Base-by-base conservation (phyloP, 2,113 vertebrate species). In the Leiothrix lutea region DNA sequence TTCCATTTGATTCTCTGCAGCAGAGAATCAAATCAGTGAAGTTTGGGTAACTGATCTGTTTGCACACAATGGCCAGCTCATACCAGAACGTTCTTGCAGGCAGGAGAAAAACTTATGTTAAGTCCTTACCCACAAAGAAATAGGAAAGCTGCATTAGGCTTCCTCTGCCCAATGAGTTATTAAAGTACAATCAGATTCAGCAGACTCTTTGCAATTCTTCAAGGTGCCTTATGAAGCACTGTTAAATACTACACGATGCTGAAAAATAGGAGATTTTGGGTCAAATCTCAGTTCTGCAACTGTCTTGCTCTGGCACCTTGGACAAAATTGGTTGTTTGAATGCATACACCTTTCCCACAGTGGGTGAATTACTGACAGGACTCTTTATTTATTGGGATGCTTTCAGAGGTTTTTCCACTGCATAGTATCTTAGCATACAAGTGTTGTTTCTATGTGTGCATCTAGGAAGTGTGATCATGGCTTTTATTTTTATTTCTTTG, bases 401-500 rank as follows among this genome's bases (percentile, higher is more conserved):
- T 91, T 53, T 8, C 45, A 61, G 61, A 29, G 7, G 14, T 90
- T 94, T 94, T 91, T 77, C 42, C 45, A 67, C 19, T 50, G 33
- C 57, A 29, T 60, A n/a, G 42, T 85, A 94, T 73, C 61, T 94
- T 82, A 57, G 58, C 47, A 21, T 61, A 79, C 25, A 61, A 89
- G 26, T 16, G 33, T 64, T 67, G n/a, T 91, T 96, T 91, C 78
- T 75, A 47, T 90, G 45, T 33, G 13, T 83, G 66, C 62, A 88
- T 91, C 58, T 95, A 95, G 91, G 89, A 97, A 94, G 84, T 92
- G 64, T 66, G 90, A 94, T 96, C 51, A 1, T 57, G 78, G 78
- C 91, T 95, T 96, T 95, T 95, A 79, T 67, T 95, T 97, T 94
- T 95, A 93, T 94, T 94, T 97, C 92, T 97, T 93, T 94, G 79